These are phyloP conservation scores for Hipposideros larvatus DNA, from an alignment of 2,797 vertebrate species.

Conservation along the genomic window DNA sequence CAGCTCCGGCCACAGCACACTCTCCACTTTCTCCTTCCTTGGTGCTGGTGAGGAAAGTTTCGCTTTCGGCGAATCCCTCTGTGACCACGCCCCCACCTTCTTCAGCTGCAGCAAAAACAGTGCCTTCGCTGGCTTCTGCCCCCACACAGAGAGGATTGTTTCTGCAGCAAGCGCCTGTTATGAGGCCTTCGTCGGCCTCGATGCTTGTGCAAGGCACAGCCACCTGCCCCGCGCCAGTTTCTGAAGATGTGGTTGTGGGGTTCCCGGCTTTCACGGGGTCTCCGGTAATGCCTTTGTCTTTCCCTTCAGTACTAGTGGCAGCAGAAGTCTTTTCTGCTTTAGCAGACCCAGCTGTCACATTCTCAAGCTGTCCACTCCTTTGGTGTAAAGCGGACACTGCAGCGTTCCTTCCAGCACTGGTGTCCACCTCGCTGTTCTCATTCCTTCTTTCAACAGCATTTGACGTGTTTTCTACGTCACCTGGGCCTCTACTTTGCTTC, in stretches of 20 bases:
- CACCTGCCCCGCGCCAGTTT: slow-evolving; percentile 71
- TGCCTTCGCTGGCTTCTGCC: slow-evolving; percentile 80
- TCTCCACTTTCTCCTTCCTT: slow-evolving; percentile 86
- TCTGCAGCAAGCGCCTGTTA: slow-evolving; percentile 28
- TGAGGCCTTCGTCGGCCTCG: slow-evolving; percentile 89
- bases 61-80: slow-evolving; percentile 87
- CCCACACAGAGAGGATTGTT: background rate
- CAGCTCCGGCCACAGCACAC: slow-evolving; percentile 77
- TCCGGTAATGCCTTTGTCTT: background rate
- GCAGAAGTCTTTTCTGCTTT: slow-evolving; percentile 77
- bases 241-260: slow-evolving; percentile 86
- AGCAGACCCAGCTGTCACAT: slow-evolving; percentile 69
- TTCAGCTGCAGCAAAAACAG: slow-evolving; percentile 87
- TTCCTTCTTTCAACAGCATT: slow-evolving; percentile 68
- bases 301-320: slow-evolving; percentile 84
- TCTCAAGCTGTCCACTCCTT: background rate
- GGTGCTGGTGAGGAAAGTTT: slow-evolving; percentile 87
- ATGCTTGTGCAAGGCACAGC: slow-evolving; percentile 86
- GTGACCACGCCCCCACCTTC: slow-evolving; percentile 85
- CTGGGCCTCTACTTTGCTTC: slow-evolving; percentile 49
- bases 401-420: slow-evolving; percentile 77
- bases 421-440: slow-evolving; percentile 84
- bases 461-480: background rate
- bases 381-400: background rate
- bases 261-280: slow-evolving; percentile 75